phyloP scores from a whole-genome alignment of 37 sponge, comb jelly and placozoan genomes.

The Eunapius fragilis region DNA sequence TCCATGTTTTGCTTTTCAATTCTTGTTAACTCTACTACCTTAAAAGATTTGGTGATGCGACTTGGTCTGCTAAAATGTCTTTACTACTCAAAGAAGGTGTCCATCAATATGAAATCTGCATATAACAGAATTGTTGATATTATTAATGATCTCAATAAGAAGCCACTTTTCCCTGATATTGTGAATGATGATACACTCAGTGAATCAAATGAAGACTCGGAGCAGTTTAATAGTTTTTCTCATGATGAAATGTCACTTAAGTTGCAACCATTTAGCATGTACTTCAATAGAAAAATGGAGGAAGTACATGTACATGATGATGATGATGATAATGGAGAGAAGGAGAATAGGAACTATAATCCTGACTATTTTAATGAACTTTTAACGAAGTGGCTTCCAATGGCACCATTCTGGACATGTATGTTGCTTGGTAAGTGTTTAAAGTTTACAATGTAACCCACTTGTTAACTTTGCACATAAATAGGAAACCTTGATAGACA shows the following conservation, averaged over 20 bases:
- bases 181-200: not conserved
- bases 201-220: not conserved
- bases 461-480: not conserved
- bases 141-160: not conserved
- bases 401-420: not conserved
- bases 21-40: not conserved
- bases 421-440: not conserved
- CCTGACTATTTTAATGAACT: not conserved
- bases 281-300: conserved; percentile 1
- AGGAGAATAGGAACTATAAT: not conserved
- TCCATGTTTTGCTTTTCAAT: conserved; percentile 9
- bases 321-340: not conserved
- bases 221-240: not conserved
- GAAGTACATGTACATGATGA: not conserved
- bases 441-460: not conserved
- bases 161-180: not conserved
- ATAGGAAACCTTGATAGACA: conserved; percentile 1
- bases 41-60: not conserved
- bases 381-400: not conserved
- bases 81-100: not conserved
- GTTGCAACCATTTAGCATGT: not conserved
- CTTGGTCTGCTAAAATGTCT: not conserved
- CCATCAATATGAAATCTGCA: not conserved
- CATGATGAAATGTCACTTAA: not conserved
- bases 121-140: not conserved